Base-by-base conservation (phyloP, 2,888 invertebrate species). In the Macroteleia sp. region DNA sequence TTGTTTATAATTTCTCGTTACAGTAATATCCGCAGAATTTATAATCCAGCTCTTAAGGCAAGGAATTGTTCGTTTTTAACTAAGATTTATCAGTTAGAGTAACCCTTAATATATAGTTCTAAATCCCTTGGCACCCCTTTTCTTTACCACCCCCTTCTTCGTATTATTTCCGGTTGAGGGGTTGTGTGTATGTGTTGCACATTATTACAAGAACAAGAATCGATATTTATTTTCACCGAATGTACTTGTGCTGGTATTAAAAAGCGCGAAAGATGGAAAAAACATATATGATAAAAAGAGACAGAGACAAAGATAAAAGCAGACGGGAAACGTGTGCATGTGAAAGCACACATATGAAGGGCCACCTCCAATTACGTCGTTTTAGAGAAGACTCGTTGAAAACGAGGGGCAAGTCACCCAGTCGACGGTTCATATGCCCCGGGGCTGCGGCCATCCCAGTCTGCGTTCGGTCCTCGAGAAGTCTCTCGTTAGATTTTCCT, bases 351-450 rank as follows among this genome's bases (percentile, higher is more conserved):
- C 62, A 57, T 41, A 62, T 57, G 19, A 46, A 67, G 48, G 56
- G 57, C 64, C 64, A 64, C 56, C 77, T 66, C 70, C 70, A 70
- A 77, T 77, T 70, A 77, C 66, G 76, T 70, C 69, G 70, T 70
- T 71, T 70, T 77, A 64, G 41, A 59, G 66, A 61, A 74, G 66
- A 67, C 74, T 74, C 66, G 74, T 54, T 59, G 74, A 74, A 57
- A 70, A 57, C 59, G 70, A 66, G 76, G 76, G 76, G 76, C 57
- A 74, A 67, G 66, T 59, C 74, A 46, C 59, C 74, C 74, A 61
- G 57, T 74, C 56, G 67, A 36, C 50, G 75, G 62, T 57, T 76
- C 56, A 50, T 56, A 76, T 76, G 76, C 64, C 76, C 76, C 57
- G 62, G 32, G 50, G 76, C 76, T 16, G 25, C 46, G 61, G 61